Percentiles rank a stretch among this genome's conserved stretches.
Conservation (phyloP, 2,888 invertebrate genomes). For the Xanthia togata region DNA sequence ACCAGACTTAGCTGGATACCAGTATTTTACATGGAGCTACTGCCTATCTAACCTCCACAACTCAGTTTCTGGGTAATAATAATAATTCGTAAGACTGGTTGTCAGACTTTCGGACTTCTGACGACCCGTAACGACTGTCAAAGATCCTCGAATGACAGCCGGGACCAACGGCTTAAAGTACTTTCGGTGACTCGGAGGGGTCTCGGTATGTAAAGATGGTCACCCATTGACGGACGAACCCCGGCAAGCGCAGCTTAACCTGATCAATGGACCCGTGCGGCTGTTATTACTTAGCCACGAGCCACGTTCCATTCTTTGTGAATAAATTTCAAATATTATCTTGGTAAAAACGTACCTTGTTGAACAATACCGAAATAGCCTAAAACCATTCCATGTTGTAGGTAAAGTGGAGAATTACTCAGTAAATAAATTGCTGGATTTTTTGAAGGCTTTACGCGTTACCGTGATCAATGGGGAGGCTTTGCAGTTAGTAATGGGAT, state of each 20-base stretch:
- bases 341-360: conserved; percentile 8
- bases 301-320: background rate
- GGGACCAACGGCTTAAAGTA: background rate
- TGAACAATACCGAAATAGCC: conserved; percentile 41
- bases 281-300: background rate
- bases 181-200: background rate
- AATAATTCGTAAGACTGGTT: background rate
- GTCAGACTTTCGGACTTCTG: background rate
- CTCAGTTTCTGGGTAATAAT: background rate
- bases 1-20: background rate
- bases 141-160: background rate
- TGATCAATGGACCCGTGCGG: background rate
- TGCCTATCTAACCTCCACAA: background rate
- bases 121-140: background rate
- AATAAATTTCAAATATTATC: conserved; percentile 13
- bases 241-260: no score
- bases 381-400: conserved; percentile 48
- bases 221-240: background rate
- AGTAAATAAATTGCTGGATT: conserved; percentile 89
- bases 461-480: conserved; percentile 88
- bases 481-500: conserved; percentile 86
- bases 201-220: background rate
- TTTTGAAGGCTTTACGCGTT: conserved; percentile 87
- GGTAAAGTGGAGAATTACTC: conserved; percentile 76
- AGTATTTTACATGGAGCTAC: background rate